Conservation (phyloP, 35 echinoderm and acorn worm genomes). For the Apostichopus japonicus region DNA sequence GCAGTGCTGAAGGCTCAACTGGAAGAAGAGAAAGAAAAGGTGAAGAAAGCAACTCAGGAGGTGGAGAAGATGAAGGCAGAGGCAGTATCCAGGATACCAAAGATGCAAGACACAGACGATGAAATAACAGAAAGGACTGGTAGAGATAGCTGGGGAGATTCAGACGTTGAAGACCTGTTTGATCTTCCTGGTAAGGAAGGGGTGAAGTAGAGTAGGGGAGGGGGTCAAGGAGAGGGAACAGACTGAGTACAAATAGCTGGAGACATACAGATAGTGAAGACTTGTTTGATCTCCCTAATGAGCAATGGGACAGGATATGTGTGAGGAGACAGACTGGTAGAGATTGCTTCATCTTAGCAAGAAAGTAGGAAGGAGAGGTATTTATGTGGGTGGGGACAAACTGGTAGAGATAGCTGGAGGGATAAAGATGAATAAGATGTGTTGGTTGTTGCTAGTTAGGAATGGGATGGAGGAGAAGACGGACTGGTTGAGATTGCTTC, state of each 20-base stretch:
- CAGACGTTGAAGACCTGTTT: conserved; percentile 78
- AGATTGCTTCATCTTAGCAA: too few relatives aligned
- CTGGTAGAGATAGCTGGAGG: too few relatives aligned
- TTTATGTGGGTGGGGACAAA: too few relatives aligned
- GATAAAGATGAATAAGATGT: too few relatives aligned
- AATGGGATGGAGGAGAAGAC: too few relatives aligned
- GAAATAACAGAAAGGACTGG: background rate
- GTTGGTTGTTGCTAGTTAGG: too few relatives aligned
- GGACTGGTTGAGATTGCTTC: too few relatives aligned
- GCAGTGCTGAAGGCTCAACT: conserved; percentile 27
- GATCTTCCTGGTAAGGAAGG: conserved; percentile 73
- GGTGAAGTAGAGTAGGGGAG: conserved; percentile 25
- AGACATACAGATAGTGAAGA: conserved; percentile 76
- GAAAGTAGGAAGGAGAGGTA: too few relatives aligned
- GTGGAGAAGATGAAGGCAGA: conserved; percentile 48
- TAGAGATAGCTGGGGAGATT: conserved; percentile 77
- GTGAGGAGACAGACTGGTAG: too few relatives aligned
- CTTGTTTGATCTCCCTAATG: conserved; percentile 74
- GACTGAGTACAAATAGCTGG: conserved; percentile 48
- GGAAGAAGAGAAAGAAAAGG: conserved; percentile 63
- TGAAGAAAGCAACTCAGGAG: conserved; percentile 54
- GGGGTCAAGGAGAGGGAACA: background rate
- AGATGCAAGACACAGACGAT: conserved; percentile 22
- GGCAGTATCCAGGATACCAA: background rate
- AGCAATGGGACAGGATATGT: background rate